Base-by-base conservation (phyloP, 2,797 vertebrate genomes). In the Perodicticus potto region DNA sequence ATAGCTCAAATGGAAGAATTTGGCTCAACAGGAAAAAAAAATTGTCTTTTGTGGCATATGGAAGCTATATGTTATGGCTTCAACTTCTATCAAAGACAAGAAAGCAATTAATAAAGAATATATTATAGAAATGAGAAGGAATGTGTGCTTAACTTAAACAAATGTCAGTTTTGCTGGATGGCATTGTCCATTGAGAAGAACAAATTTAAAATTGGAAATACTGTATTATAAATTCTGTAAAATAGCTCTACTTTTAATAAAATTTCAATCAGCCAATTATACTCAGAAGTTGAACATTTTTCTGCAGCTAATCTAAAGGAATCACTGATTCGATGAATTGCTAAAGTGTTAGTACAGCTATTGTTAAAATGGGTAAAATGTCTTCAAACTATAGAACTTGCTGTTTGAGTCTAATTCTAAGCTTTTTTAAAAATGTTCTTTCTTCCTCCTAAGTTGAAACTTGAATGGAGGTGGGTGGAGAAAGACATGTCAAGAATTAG, bases 331-430 rank as follows among this genome's bases (percentile, higher is more conserved):
- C 67, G 6, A 43, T 89, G 27, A 63, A 93, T 96, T 95, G 32
- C 85, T 92, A 96, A 94, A 23, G 34, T 34, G 27, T 32, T 57
- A 94, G n/a, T 95, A 88, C 63, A 94, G 92, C 93, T 97, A 96
- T 97, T 98, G 94, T 96, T 97, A 97, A 97, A 97, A 95, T 86
- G 61, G 90, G 27, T 92, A 97, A 97, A 97, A 97, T 87, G 61
- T 96, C 96, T 97, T 96, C 76, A 87, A 95, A 65, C n/a, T 34
- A 55, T 73, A 94, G 80, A 96, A 84, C 34, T 93, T 92, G 49
- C 84, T 83, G 34, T 97, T 96, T 87, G 82, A 98, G 82, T 43
- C 76, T 96, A 93, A 97, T 96, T 96, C 93, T 88, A 93, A 92
- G 67, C 34, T 96, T 80, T 76, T 87, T 97, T 81, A 92, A 93